phyloP scores from a whole-genome alignment of 2,888 invertebrate genomes.

The Synergus japonicus region DNA sequence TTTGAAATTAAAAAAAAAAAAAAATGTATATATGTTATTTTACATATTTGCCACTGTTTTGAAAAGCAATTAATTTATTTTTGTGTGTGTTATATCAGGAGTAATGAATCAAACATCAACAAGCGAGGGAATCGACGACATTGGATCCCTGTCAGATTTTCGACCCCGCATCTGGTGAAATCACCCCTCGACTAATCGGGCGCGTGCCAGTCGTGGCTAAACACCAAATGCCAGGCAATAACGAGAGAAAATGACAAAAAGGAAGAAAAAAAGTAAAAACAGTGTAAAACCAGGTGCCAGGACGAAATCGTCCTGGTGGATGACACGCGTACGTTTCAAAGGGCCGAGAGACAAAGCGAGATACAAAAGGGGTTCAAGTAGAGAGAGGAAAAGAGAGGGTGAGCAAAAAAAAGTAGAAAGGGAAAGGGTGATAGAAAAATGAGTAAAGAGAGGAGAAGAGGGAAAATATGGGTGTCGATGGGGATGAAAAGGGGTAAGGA shows the following conservation, averaged over 20 bases:
- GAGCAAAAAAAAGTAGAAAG: constrained; percentile 46
- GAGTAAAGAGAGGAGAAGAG: constrained; percentile 51
- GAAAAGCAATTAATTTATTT: background rate
- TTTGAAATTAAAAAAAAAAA: no score
- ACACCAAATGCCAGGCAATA: constrained; percentile 44
- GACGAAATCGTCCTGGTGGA: constrained; percentile 72
- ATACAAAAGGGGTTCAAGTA: constrained; percentile 51
- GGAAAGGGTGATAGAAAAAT: constrained; percentile 44
- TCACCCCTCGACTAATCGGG: constrained; percentile 31
- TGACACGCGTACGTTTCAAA: constrained; percentile 68
- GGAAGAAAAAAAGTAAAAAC: constrained; percentile 59
- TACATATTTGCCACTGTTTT: no score
- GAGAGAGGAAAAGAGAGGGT: constrained; percentile 50
- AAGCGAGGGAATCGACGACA: constrained; percentile 1
- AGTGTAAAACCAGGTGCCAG: constrained; percentile 69
- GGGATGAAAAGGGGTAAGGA: constrained; percentile 52
- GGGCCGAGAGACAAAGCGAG: constrained; percentile 52
- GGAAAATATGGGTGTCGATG: constrained; percentile 40
- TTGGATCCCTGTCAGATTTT: constrained; percentile 27
- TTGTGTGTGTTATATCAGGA: background rate
- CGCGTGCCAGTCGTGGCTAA: constrained; percentile 48
- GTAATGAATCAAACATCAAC: constrained; percentile 28
- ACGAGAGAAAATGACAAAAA: constrained; percentile 40
- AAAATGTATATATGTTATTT: no score
- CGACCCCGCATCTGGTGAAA: constrained; percentile 24